Evolutionary conservation across 2,113 vertebrate genomes (phyloP).

Genomic region (Oncorhynchus gorbuscha): DNA sequence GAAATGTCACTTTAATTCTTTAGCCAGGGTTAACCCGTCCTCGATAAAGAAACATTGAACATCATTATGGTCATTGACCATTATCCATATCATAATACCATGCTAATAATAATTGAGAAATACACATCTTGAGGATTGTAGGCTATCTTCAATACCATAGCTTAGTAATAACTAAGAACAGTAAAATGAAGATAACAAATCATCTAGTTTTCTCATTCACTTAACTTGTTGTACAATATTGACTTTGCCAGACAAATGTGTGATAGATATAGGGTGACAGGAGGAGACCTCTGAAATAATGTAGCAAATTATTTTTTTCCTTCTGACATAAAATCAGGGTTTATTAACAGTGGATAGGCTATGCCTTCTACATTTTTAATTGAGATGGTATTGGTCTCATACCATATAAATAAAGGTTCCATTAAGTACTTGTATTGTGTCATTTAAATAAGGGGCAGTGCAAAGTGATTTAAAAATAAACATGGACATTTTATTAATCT

Average conservation of each 20-base stretch:
- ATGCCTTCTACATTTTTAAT: no score
- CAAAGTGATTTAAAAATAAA: slow-evolving; percentile 74
- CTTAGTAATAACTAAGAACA: not conserved
- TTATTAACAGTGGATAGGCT: no score
- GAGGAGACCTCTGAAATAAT: not conserved
- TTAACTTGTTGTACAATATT: not conserved
- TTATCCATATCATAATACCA: no score
- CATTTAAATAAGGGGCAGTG: slow-evolving; percentile 18
- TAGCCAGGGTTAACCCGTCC: not conserved
- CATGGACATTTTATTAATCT: slow-evolving; percentile 73
- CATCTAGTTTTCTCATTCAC: not conserved
- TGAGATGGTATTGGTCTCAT: no score
- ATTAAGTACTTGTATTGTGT: not conserved
- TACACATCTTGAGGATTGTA: not conserved
- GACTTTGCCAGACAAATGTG: not conserved
- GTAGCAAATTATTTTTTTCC: not conserved
- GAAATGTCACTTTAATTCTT: not conserved
- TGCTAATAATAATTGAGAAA: not conserved
- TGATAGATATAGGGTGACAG: not conserved
- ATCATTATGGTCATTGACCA: not conserved
- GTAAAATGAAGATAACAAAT: not conserved
- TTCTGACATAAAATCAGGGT: not conserved
- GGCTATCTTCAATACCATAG: not conserved
- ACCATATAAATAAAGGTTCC: no score
- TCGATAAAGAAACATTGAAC: not conserved